Percentiles rank a stretch among this genome's conserved stretches.
Conservation (phyloP, 2,888 invertebrate genomes). For the Thysanoteuthis rhombus region DNA sequence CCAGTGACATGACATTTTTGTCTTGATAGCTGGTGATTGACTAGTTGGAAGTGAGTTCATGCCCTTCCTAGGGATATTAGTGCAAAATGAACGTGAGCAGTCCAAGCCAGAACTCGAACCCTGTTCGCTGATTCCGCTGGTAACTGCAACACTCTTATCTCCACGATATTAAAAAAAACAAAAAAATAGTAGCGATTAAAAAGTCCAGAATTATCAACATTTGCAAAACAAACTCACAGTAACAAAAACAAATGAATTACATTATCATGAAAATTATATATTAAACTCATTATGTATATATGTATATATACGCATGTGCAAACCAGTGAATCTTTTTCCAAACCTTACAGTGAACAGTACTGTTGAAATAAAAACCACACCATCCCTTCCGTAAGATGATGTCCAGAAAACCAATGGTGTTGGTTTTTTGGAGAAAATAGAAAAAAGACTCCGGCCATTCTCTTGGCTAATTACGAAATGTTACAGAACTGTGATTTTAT, state of each 20-base stretch:
- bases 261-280: too few relatives aligned
- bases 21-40: not conserved
- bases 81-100: too few relatives aligned
- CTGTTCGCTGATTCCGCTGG: too few relatives aligned
- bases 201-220: too few relatives aligned
- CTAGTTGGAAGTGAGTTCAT: not conserved
- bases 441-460: not conserved
- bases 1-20: not conserved
- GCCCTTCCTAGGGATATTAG: not conserved
- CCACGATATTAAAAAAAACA: too few relatives aligned
- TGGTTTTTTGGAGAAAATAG: not conserved
- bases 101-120: not conserved
- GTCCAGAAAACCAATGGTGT: not conserved
- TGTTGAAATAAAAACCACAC: not conserved
- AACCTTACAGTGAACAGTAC: not conserved
- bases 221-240: too few relatives aligned
- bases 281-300: too few relatives aligned
- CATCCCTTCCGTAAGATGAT: not conserved
- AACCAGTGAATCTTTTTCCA: not conserved
- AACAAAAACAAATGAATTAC: too few relatives aligned
- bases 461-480: not conserved
- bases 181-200: too few relatives aligned
- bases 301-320: not conserved
- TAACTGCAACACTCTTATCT: too few relatives aligned
- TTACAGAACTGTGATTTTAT: not conserved